A percentile compares a stretch with the other conserved stretches of the same genome.
These are phyloP conservation scores for Neostethus bicornis DNA, from an alignment of 2,797 vertebrate species.

Conservation along the genomic window DNA sequence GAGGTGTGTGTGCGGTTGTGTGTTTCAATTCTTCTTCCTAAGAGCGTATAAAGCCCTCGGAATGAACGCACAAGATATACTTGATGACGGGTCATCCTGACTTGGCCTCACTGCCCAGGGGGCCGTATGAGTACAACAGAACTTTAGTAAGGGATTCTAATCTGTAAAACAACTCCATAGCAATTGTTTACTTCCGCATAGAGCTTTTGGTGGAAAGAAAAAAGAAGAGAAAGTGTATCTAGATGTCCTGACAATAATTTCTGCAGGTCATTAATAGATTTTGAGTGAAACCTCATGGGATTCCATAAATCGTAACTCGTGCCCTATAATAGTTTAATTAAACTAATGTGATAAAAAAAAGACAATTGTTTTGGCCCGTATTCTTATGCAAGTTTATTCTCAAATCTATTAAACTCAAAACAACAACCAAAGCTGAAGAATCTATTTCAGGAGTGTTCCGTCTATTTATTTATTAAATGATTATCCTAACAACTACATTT, in stretches of 20 bases:
- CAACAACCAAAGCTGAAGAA: too few species aligned
- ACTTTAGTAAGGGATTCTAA: not conserved
- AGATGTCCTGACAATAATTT: not conserved
- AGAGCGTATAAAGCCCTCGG: conserved; percentile 53
- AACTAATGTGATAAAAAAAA: too few species aligned
- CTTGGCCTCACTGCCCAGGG: conserved; percentile 10
- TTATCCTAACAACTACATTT: too few species aligned
- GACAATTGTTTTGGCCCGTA: too few species aligned
- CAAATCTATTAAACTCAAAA: too few species aligned
- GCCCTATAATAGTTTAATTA: too few species aligned
- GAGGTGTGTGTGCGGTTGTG: conserved; percentile 61
- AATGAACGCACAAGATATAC: conserved; percentile 45
- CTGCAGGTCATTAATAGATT: not conserved
- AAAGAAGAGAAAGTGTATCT: conserved; percentile 3
- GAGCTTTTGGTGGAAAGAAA: conserved; percentile 4
- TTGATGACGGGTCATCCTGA: conserved; percentile 40
- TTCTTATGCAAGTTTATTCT: too few species aligned
- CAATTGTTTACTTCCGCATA: not conserved
- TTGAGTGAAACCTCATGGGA: too few species aligned
- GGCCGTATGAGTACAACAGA: conserved; percentile 2
- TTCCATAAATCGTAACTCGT: too few species aligned
- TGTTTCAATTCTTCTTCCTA: conserved; percentile 36
- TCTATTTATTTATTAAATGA: too few species aligned
- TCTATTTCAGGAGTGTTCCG: too few species aligned
- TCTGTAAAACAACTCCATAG: not conserved